phyloP scores from a whole-genome alignment of 2,888 invertebrate species.

The Tiphia femorata region DNA sequence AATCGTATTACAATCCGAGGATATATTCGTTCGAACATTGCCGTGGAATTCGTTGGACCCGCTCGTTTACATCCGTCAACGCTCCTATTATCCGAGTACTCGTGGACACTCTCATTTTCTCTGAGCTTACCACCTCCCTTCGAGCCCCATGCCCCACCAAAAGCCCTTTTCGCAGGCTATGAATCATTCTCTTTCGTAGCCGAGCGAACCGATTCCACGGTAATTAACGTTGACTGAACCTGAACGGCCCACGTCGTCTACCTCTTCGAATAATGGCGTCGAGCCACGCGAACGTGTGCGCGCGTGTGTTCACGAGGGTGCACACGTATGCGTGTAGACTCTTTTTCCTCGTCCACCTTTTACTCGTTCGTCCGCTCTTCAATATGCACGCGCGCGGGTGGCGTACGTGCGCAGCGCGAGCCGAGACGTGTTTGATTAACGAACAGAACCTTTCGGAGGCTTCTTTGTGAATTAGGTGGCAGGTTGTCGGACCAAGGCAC shows the following conservation, averaged over 20 bases:
- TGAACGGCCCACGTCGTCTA: constrained; percentile 38
- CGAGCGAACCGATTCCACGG: constrained; percentile 31
- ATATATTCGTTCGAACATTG: too few relatives aligned
- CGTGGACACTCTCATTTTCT: too few relatives aligned
- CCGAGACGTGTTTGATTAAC: constrained; percentile 40
- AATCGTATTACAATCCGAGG: too few relatives aligned
- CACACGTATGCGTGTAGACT: too few relatives aligned
- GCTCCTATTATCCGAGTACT: too few relatives aligned
- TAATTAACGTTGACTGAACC: constrained; percentile 46
- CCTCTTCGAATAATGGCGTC: constrained; percentile 24
- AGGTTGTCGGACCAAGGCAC: constrained; percentile 18
- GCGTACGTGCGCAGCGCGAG: constrained; percentile 2
- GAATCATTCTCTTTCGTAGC: constrained; percentile 42
- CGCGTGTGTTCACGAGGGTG: background rate
- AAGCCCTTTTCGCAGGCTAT: constrained; percentile 30
- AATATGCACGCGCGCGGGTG: background rate
- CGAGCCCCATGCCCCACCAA: background rate
- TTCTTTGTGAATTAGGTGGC: constrained; percentile 44
- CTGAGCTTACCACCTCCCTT: background rate
- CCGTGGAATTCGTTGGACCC: too few relatives aligned
- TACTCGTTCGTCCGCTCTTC: background rate
- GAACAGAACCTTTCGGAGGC: constrained; percentile 25
- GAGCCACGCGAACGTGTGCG: background rate
- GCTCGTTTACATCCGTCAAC: too few relatives aligned
- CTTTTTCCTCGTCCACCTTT: background rate